Evolutionary conservation across 2,797 vertebrate species (phyloP).

Genomic region (Anableps anableps): DNA sequence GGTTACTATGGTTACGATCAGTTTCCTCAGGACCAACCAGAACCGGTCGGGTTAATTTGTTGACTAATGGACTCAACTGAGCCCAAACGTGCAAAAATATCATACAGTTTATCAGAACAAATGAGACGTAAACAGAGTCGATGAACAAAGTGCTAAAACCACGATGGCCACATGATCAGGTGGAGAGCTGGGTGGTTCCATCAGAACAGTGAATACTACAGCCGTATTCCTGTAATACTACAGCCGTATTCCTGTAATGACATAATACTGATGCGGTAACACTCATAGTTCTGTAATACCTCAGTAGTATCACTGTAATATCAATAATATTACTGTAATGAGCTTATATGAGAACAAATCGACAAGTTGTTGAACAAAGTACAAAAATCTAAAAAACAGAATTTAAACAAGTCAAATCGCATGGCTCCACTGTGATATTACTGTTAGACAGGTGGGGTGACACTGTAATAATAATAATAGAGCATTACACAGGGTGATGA

Average conservation of each 20-base stretch:
- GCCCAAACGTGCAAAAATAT: neutral
- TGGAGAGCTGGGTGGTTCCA: neutral
- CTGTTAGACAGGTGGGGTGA: neutral
- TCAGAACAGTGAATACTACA: neutral
- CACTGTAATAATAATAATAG: neutral
- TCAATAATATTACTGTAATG: neutral
- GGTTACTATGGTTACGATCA: constrained; percentile 9
- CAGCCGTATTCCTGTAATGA: neutral
- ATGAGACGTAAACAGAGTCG: neutral
- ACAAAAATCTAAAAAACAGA: neutral
- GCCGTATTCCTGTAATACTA: neutral
- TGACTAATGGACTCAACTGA: neutral
- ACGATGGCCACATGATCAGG: neutral
- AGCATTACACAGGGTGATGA: constrained; percentile 2
- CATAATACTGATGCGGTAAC: neutral
- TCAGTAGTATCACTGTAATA: neutral
- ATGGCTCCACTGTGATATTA: neutral
- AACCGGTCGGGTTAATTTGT: neutral
- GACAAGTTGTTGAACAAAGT: neutral
- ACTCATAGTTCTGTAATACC: neutral
- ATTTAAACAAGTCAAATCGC: neutral
- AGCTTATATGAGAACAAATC: neutral
- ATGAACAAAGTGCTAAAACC: neutral
- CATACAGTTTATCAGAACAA: constrained; percentile 1
- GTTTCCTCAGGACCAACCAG: neutral